Evolutionary conservation across 2,797 vertebrate genomes (phyloP), one percentile per base, ranked within the genome.

Genomic region (Coranthus polyacanthus): DNA sequence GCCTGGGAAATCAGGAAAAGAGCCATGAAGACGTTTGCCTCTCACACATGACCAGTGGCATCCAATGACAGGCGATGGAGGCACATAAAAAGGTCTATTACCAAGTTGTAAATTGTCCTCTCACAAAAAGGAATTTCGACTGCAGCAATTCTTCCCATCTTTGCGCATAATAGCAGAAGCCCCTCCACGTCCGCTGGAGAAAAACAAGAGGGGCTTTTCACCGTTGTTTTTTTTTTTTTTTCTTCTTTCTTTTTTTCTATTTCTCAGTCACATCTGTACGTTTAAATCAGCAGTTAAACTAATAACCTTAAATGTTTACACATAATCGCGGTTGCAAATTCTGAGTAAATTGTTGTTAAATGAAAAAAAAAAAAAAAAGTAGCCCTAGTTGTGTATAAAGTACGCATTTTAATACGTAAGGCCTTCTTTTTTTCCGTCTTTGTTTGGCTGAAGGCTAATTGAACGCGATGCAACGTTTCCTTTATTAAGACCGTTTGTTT

Each of bases 91-190:
- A 96, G 93, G 93, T 97, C 96, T 95, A 97, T 97, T 96, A 95
- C 97, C 93, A 94, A 97, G 98, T 94, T 97, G 97, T 99, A 99
- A 99, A 99, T 98, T 98, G 95, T 97, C 95, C 96, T 95, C 96
- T 95, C 96, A 98, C 96, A 98, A 97, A 98, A 97, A 98, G 96
- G 96, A 97, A 96, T 98, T 96, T 96, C 21, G 83, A 89, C 92
- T 92, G 96, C 96, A 94, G 96, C 95, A 96, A 94, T 96, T 95
- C 95, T 95, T 94, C 92, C 93, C 92, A 94, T 94, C 94, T 84
- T 90, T 95, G 93, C 92, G 94, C 95, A 96, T 95, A 95, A 95
- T 94, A 93, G 93, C 91, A 83, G 89, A 92, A 92, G 92, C 93
- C 93, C 94, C 92, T 94, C 92, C 89, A 73, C 87, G 88, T 88